Percentiles rank a stretch among this genome's conserved stretches.
Evolutionary conservation across 30 jellyfish, hydroid and myxozoan species (phyloP).

Genomic region (Cassiopea andromeda): DNA sequence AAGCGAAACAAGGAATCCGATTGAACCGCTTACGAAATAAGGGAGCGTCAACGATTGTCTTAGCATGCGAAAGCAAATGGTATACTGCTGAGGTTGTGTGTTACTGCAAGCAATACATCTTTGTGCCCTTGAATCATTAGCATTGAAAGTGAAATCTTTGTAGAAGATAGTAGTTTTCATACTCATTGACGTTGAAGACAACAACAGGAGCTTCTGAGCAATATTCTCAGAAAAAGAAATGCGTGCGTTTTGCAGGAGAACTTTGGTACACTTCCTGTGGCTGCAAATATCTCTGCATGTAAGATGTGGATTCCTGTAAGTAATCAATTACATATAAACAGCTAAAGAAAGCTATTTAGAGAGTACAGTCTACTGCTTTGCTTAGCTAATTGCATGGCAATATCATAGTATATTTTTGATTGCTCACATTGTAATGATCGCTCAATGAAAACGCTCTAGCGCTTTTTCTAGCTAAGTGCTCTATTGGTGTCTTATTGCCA

Average conservation of each 20-base stretch:
- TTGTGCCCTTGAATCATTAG: slow-evolving; percentile 41
- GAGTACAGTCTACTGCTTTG: too few species aligned
- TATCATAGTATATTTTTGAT: too few species aligned
- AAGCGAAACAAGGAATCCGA: neutral
- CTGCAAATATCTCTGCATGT: neutral
- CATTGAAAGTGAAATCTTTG: slow-evolving; percentile 25
- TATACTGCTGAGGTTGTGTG: slow-evolving; percentile 47
- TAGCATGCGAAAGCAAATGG: slow-evolving; percentile 1
- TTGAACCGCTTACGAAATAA: slow-evolving; percentile 22
- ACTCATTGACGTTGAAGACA: neutral
- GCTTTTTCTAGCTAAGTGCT: too few species aligned
- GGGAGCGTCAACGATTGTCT: slow-evolving; percentile 30
- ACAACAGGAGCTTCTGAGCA: neutral
- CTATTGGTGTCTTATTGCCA: too few species aligned
- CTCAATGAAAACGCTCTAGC: too few species aligned
- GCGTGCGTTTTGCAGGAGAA: neutral
- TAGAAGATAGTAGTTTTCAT: neutral
- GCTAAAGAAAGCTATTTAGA: neutral
- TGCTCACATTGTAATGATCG: too few species aligned
- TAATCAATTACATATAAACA: neutral
- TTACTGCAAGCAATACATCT: slow-evolving; percentile 31
- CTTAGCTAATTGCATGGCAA: too few species aligned
- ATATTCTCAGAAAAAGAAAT: neutral
- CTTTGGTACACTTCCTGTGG: neutral
- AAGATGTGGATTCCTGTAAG: neutral